Conservation (phyloP, 2,888 invertebrate species). For the Itoplectis maculator region DNA sequence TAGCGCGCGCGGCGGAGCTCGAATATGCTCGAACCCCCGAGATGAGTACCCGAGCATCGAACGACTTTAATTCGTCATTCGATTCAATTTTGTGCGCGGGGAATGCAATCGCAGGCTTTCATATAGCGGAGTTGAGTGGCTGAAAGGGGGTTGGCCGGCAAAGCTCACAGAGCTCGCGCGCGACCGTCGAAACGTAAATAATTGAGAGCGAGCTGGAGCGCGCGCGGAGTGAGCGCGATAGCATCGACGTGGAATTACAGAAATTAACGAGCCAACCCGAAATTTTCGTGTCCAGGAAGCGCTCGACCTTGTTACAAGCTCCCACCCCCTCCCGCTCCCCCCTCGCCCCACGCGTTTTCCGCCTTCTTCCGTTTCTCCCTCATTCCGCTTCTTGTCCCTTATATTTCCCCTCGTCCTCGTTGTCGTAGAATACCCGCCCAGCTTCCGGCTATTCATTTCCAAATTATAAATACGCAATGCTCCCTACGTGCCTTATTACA, state of each 20-base stretch:
- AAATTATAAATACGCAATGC: slow-evolving; percentile 62
- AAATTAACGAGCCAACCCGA: slow-evolving; percentile 66
- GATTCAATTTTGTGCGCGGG: slow-evolving; percentile 59
- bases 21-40: slow-evolving; percentile 14
- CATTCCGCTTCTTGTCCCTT: slow-evolving; percentile 4
- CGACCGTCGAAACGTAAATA: slow-evolving; percentile 71
- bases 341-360: background rate
- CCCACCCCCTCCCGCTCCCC: background rate
- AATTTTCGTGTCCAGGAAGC: slow-evolving; percentile 71
- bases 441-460: slow-evolving; percentile 54
- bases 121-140: slow-evolving; percentile 26
- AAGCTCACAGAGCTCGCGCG: slow-evolving; percentile 56
- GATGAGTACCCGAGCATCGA: slow-evolving; percentile 17
- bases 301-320: slow-evolving; percentile 63
- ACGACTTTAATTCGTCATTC: slow-evolving; percentile 63
- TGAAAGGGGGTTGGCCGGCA: slow-evolving; percentile 13
- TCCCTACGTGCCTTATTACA: slow-evolving; percentile 53
- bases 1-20: background rate
- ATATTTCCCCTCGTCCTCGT: slow-evolving; percentile 45
- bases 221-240: slow-evolving; percentile 67
- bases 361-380: slow-evolving; percentile 24
- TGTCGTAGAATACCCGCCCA: slow-evolving; percentile 48
- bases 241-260: slow-evolving; percentile 66
- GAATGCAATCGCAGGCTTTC: slow-evolving; percentile 56
- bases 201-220: slow-evolving; percentile 70